Base-by-base conservation (phyloP, 1,140 invertebrate species). In the Penaeus chinensis region DNA sequence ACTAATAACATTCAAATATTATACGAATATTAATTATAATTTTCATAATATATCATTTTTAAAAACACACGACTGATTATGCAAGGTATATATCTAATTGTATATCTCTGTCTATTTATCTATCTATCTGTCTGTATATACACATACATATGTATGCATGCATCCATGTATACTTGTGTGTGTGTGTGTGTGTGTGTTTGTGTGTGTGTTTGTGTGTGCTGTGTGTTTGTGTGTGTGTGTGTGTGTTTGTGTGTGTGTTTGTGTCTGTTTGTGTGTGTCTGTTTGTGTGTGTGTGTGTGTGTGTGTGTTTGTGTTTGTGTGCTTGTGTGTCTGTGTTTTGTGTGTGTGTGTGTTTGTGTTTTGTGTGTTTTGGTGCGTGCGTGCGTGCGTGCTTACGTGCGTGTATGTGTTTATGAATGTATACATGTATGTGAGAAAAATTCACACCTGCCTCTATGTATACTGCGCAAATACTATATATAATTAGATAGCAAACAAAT, bases 361-460 rank as follows among this genome's bases (percentile, higher is more conserved):
- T 13, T n/a, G 5, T 27, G 13, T 77, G 27, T 77, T 37, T 37
- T 0, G 8, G 42, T 27, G 24, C 13, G 42, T 77, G 20, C 3
- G 76, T 77, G 24, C 18, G 13, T 37, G 63, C 32, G 24, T 78
- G 42, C 32, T 0, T 78, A 37, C 32, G 19, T 78, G 20, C 32
- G 20, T 78, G 20, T 78, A 37, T 78, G 42, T 78, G 42, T 77
- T 32, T 77, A 77, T 77, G 42, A 32, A 77, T 77, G 42, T 77
- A 77, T 77, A 77, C 42, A 77, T 71, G 11, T 5, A 47, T 47
- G 11, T 47, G 11, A 13, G 11, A 13, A 47, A 47, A 32, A 32
- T 32, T 32, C 32, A 32, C 32, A 32, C 32, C 0, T 32, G 32
- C 32, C 32, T 32, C 32, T 27, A 74, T 74, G n/a, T 11, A 74